These are phyloP conservation scores for Anguilla anguilla DNA, from an alignment of 2,797 vertebrate genomes.

Conservation along the genomic window DNA sequence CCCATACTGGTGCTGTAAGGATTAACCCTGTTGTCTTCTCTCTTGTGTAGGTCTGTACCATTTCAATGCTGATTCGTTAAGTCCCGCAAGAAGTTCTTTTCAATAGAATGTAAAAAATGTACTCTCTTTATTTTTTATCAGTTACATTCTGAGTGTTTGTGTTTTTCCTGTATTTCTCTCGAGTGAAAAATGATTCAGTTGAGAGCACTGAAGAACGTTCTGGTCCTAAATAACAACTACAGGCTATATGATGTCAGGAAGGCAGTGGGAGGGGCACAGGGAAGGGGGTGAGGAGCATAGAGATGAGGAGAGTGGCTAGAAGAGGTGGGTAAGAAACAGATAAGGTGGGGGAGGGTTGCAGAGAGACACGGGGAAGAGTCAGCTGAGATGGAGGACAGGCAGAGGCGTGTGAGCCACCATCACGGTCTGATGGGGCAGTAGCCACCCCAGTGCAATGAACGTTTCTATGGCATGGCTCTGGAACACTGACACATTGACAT, in stretches of 20 bases:
- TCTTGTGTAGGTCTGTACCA: not conserved
- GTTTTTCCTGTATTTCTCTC: not conserved
- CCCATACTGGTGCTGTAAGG: not conserved
- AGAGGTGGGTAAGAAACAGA: too few species aligned
- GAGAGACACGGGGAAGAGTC: conserved; percentile 4
- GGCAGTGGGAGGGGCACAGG: not conserved
- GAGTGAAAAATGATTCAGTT: not conserved
- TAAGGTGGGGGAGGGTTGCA: not conserved
- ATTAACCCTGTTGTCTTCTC: not conserved
- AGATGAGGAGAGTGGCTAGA: not conserved
- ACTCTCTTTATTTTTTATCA: not conserved
- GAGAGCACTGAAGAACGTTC: not conserved
- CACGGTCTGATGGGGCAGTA: not conserved
- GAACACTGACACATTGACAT: not conserved
- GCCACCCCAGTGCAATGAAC: not conserved
- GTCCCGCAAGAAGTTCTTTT: not conserved
- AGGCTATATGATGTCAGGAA: not conserved
- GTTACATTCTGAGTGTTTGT: not conserved
- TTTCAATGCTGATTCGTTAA: not conserved
- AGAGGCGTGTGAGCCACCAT: not conserved
- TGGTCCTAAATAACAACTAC: not conserved
- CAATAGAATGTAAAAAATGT: not conserved
- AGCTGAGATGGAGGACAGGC: not conserved
- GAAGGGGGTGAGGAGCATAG: not conserved
- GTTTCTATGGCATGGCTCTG: not conserved